These are phyloP conservation scores for Drosophila setosimentum DNA, from an alignment of 2,888 invertebrate genomes.

Conservation along the genomic window DNA sequence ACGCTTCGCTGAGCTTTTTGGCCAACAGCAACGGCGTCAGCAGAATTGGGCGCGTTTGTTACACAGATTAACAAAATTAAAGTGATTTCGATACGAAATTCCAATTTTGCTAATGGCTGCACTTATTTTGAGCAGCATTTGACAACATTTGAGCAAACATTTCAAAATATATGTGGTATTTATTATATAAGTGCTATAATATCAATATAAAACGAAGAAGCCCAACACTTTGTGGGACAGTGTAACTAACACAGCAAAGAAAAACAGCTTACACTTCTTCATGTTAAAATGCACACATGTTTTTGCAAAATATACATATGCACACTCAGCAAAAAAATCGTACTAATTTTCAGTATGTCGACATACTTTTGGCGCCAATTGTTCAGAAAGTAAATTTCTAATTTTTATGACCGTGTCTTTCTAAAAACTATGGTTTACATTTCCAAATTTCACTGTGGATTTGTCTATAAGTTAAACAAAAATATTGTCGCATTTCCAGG, in stretches of 20 bases:
- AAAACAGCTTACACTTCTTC: slow-evolving; percentile 4
- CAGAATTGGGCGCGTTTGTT: slow-evolving; percentile 58
- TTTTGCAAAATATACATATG: background rate
- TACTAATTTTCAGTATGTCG: background rate
- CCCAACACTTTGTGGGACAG: slow-evolving; percentile 18
- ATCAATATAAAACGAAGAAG: background rate
- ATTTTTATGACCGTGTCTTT: background rate
- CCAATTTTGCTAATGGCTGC: background rate
- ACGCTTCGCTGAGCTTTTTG: slow-evolving; percentile 75
- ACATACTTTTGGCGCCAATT: background rate
- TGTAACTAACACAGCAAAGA: slow-evolving; percentile 21
- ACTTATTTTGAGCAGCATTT: background rate
- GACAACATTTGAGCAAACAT: background rate
- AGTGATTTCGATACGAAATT: background rate
- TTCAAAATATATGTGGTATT: background rate
- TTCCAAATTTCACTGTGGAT: background rate
- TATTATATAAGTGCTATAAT: background rate
- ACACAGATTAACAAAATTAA: slow-evolving; percentile 46
- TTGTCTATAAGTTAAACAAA: background rate
- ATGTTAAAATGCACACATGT: slow-evolving; percentile 9
- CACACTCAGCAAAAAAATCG: background rate
- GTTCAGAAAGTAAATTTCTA: background rate
- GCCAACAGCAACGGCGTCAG: slow-evolving; percentile 50
- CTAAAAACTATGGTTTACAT: background rate
- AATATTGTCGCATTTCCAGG: background rate